These are phyloP conservation scores for Melopsittacus undulatus DNA, from an alignment of 2,797 vertebrate species.

Conservation along the genomic window DNA sequence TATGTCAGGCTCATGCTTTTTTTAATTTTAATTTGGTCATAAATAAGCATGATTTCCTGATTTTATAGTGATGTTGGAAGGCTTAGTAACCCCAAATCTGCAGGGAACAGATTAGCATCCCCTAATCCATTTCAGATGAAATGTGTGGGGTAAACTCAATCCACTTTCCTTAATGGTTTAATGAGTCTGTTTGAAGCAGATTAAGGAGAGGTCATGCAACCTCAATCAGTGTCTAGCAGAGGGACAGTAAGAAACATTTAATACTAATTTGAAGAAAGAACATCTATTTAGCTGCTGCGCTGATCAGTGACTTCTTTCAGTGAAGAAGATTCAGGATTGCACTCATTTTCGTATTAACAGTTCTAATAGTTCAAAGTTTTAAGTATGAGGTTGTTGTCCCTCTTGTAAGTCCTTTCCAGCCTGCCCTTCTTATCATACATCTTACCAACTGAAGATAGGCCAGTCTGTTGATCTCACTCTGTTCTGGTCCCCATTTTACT, in stretches of 20 bases:
- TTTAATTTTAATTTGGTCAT: neutral
- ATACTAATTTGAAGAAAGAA: neutral
- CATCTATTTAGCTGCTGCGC: neutral
- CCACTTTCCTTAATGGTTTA: slow-evolving; percentile 47
- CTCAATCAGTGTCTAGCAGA: neutral
- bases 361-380: neutral
- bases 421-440: neutral
- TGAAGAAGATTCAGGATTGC: neutral
- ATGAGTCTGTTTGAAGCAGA: slow-evolving; percentile 28
- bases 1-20: neutral
- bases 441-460: neutral
- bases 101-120: slow-evolving; percentile 20
- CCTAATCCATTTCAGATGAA: neutral
- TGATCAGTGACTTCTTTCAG: neutral
- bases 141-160: slow-evolving; percentile 29
- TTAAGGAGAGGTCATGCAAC: slow-evolving; percentile 14
- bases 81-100: neutral
- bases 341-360: neutral
- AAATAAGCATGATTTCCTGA: slow-evolving; percentile 12
- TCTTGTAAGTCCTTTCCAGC: neutral
- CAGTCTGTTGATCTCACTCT: neutral
- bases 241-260: neutral
- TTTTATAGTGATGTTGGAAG: neutral
- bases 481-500: neutral
- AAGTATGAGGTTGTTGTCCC: neutral